Evolutionary conservation across 1,140 invertebrate genomes (phyloP).

Genomic region (Formica exsecta): DNA sequence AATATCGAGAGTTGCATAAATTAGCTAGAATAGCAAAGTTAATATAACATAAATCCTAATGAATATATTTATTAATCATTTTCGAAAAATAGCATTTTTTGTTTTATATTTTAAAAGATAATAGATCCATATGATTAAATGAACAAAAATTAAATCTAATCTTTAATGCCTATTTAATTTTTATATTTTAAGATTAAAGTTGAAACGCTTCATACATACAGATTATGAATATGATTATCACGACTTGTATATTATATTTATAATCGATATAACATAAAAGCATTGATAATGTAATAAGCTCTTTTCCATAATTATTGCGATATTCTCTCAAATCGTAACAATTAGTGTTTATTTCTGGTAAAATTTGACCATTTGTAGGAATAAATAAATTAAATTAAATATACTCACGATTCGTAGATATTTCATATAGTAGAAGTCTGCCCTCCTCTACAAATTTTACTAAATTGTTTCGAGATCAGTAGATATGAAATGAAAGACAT

Average conservation of each 20-base stretch:
- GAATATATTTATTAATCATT: too few species aligned
- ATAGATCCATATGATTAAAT: too few species aligned
- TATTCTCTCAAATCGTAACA: constrained; percentile 5
- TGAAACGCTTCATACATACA: not conserved
- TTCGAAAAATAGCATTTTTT: not conserved
- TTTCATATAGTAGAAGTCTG: constrained; percentile 1
- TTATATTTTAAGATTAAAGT: too few species aligned
- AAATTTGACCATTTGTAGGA: constrained; percentile 15
- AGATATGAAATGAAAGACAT: not conserved
- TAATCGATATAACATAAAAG: not conserved
- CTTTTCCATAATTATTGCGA: not conserved
- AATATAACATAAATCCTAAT: not conserved
- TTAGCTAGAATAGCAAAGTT: not conserved
- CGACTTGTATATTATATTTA: not conserved
- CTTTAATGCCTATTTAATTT: too few species aligned
- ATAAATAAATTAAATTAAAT: constrained; percentile 38
- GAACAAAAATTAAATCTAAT: too few species aligned
- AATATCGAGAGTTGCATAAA: not conserved
- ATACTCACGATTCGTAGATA: constrained; percentile 16
- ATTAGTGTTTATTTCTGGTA: not conserved
- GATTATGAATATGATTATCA: not conserved
- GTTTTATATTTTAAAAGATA: not conserved
- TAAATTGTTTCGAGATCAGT: constrained; percentile 18
- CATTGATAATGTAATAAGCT: not conserved
- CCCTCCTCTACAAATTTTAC: not conserved